Percentiles rank a stretch among this genome's conserved stretches.
Conservation (phyloP, 2,888 invertebrate genomes). For the Pelosia muscerda region DNA sequence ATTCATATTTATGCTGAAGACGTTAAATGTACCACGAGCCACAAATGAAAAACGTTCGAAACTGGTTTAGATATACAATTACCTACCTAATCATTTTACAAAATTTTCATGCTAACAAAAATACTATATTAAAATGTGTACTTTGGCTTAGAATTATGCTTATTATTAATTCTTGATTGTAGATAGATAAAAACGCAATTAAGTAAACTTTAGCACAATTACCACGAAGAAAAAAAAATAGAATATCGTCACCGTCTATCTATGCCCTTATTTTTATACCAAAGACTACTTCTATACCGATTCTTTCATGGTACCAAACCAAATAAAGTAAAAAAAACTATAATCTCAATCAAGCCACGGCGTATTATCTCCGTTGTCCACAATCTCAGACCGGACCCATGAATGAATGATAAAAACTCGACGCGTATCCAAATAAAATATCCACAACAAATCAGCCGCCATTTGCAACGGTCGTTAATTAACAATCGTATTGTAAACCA, state of each 20-base stretch:
- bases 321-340: conserved; percentile 29
- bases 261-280: not conserved
- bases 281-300: conserved; percentile 1
- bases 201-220: not conserved
- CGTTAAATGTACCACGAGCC: not conserved
- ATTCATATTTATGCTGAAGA: conserved; percentile 3
- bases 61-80: too few relatives aligned
- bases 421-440: conserved; percentile 39
- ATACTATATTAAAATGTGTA: too few relatives aligned
- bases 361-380: conserved; percentile 30
- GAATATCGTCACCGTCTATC: not conserved
- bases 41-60: not conserved
- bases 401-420: conserved; percentile 40
- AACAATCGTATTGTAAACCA: conserved; percentile 36
- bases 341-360: conserved; percentile 33
- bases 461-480: conserved; percentile 49
- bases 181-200: too few relatives aligned
- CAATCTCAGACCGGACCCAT: conserved; percentile 18
- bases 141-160: too few relatives aligned
- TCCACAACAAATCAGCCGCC: conserved; percentile 45
- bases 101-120: not conserved
- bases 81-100: not conserved
- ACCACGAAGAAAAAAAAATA: not conserved
- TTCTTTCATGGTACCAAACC: conserved; percentile 10
- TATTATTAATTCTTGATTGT: too few relatives aligned